Conservation (phyloP, 2,888 invertebrate species). For the Dyspetes luteomarginatus region DNA sequence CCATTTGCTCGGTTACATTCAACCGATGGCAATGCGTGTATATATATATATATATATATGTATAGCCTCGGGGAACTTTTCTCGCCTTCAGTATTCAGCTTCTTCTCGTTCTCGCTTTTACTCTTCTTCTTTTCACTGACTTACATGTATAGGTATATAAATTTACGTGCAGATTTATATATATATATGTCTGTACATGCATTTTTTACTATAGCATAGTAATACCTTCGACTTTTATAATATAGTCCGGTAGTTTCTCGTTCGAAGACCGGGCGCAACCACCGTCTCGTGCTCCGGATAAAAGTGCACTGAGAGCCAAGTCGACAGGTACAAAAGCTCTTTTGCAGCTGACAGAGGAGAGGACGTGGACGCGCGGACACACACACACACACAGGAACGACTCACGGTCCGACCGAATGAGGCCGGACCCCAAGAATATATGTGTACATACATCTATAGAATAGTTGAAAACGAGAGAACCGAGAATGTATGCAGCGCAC, state of each 20-base stretch:
- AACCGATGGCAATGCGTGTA: constrained; percentile 53
- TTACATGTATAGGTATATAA: constrained; percentile 17
- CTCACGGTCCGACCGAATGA: constrained; percentile 40
- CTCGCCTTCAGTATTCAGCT: constrained; percentile 53
- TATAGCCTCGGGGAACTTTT: constrained; percentile 46
- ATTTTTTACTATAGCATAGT: constrained; percentile 19
- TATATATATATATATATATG: constrained; percentile 4
- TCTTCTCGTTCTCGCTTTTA: constrained; percentile 41
- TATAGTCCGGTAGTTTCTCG: constrained; percentile 37
- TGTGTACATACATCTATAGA: constrained; percentile 27
- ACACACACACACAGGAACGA: background rate
- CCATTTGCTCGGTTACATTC: constrained; percentile 63
- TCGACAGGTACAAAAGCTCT: constrained; percentile 64
- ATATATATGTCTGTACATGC: background rate
- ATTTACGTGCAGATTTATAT: constrained; percentile 26
- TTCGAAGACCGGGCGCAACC: constrained; percentile 39
- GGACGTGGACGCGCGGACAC: constrained; percentile 19
- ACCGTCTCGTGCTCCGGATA: constrained; percentile 66
- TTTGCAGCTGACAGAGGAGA: constrained; percentile 63
- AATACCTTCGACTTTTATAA: constrained; percentile 32
- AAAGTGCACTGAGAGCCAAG: constrained; percentile 65
- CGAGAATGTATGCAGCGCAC: constrained; percentile 11
- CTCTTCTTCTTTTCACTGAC: constrained; percentile 38
- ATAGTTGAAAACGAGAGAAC: constrained; percentile 27
- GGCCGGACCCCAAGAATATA: constrained; percentile 51